Conservation (phyloP, 2,888 invertebrate species). For the Drosophila dives region DNA sequence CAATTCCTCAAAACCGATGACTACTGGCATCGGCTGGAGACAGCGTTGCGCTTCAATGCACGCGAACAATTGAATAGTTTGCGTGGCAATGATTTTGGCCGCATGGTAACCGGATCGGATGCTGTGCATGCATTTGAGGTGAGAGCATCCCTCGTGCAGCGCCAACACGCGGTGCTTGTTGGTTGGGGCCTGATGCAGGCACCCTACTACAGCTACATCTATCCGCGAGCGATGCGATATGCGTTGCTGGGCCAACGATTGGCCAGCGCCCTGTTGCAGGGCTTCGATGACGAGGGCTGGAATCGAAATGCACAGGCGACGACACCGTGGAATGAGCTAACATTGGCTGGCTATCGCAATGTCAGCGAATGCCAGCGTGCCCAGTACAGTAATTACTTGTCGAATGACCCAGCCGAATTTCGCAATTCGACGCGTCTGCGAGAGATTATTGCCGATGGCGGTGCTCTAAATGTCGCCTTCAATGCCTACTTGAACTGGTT, state of each 20-base stretch:
- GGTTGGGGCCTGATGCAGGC: slow-evolving; percentile 79
- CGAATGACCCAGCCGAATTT: slow-evolving; percentile 70
- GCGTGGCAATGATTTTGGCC: slow-evolving; percentile 53
- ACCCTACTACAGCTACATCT: slow-evolving; percentile 77
- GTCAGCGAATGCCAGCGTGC: slow-evolving; percentile 76
- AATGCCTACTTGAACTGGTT: slow-evolving; percentile 81
- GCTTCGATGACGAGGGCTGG: slow-evolving; percentile 79
- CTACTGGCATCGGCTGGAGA: slow-evolving; percentile 74
- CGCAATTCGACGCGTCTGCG: slow-evolving; percentile 70
- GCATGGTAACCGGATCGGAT: slow-evolving; percentile 17
- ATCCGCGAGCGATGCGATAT: slow-evolving; percentile 74
- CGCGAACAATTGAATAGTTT: slow-evolving; percentile 60
- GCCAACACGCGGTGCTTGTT: slow-evolving; percentile 66
- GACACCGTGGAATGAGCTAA: slow-evolving; percentile 63
- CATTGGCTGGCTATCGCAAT: slow-evolving; percentile 62
- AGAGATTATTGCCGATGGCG: slow-evolving; percentile 74
- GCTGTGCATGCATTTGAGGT: slow-evolving; percentile 70
- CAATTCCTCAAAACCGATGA: slow-evolving; percentile 59
- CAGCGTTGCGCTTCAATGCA: slow-evolving; percentile 61
- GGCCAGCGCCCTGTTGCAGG: slow-evolving; percentile 69
- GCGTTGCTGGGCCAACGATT: slow-evolving; percentile 72
- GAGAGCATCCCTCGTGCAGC: slow-evolving; percentile 55
- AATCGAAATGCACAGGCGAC: slow-evolving; percentile 65
- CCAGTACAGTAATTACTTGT: slow-evolving; percentile 76
- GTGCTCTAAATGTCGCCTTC: slow-evolving; percentile 81